Base-by-base conservation (phyloP, 2,797 vertebrate species). In the Liparis tanakae region DNA sequence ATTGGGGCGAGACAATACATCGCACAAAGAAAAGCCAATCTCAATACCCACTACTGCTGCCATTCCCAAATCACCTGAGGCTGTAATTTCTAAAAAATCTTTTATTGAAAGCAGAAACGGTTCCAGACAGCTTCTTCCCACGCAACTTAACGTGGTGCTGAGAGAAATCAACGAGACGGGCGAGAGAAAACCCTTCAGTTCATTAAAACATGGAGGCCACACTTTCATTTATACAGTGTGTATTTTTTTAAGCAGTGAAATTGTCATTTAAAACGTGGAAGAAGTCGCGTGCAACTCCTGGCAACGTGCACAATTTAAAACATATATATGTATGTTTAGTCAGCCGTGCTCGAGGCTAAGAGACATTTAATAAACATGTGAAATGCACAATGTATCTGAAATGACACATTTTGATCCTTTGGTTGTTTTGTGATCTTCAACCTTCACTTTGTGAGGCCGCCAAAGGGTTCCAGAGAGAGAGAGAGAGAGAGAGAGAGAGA, bases 121-220 rank as follows among this genome's bases (percentile, higher is more conserved):
- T 65, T 72, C 60, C 60, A 57, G 34, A 59, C 64, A 20, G 81
- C 76, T 77, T 84, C 72, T 77, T 84, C 72, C 50, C 59, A 75
- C 50, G 70, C 61, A 66, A 71, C 39, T 78, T 61, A 56, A 78
- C 76, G 63, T 72, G 41, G 30, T 25, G 59, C 59, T 58, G 70
- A 73, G 72, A 53, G 67, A 62, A 71, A 58, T 76, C 55, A 70
- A 9, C 70, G 37, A 79, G 4, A 22, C 22, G 22, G 1, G 30
- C 55, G 18, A 30, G n/a, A 65, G 54, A 68, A 41, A 67, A 77
- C 50, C 59, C 61, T 54, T 39, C 59, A 36, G 18, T 53, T 70
- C 13, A 59, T 69, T 74, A 4, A 22, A 70, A 60, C 50, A 65
- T 1, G 20, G 34, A 1, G 10, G 50, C 22, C 34, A 34, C 62